Evolutionary conservation across 2,888 invertebrate species (phyloP).

Genomic region (Autographa gamma): DNA sequence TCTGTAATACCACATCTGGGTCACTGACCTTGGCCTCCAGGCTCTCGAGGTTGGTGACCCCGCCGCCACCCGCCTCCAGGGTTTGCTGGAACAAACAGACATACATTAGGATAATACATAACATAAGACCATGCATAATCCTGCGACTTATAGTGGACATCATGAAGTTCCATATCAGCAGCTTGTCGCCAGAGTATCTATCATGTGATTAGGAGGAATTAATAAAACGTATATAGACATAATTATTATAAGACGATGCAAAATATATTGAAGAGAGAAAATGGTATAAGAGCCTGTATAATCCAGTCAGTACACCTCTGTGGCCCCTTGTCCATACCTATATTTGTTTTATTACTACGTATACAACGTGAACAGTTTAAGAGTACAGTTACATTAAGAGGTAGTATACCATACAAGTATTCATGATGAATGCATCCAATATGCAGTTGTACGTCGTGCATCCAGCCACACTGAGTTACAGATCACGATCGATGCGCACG

Average conservation of each 20-base stretch:
- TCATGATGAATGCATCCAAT: slow-evolving; percentile 12
- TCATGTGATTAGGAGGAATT: too few relatives aligned
- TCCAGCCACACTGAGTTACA: slow-evolving; percentile 19
- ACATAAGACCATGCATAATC: too few relatives aligned
- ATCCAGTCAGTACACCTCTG: too few relatives aligned
- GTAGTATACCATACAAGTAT: not conserved
- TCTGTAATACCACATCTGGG: slow-evolving; percentile 27
- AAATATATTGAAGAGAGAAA: too few relatives aligned
- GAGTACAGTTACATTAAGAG: slow-evolving; percentile 8
- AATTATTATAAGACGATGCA: too few relatives aligned
- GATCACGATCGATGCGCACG: slow-evolving; percentile 48
- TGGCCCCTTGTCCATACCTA: not conserved
- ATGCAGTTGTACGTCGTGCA: slow-evolving; percentile 24
- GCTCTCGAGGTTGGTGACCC: slow-evolving; percentile 92
- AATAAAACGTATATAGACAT: too few relatives aligned
- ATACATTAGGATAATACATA: too few relatives aligned
- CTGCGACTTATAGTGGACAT: too few relatives aligned
- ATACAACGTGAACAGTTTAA: not conserved
- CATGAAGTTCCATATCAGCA: too few relatives aligned
- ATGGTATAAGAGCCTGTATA: too few relatives aligned
- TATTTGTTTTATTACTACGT: not conserved
- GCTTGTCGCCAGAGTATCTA: too few relatives aligned
- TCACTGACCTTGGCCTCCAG: slow-evolving; percentile 93
- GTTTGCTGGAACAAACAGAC: slow-evolving; percentile 84
- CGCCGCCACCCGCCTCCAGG: slow-evolving; percentile 85